A percentile compares a stretch with the other conserved stretches of the same genome.
These are phyloP conservation scores for Premnoplex brunnescens DNA, from an alignment of 2,797 vertebrate species.

Conservation along the genomic window DNA sequence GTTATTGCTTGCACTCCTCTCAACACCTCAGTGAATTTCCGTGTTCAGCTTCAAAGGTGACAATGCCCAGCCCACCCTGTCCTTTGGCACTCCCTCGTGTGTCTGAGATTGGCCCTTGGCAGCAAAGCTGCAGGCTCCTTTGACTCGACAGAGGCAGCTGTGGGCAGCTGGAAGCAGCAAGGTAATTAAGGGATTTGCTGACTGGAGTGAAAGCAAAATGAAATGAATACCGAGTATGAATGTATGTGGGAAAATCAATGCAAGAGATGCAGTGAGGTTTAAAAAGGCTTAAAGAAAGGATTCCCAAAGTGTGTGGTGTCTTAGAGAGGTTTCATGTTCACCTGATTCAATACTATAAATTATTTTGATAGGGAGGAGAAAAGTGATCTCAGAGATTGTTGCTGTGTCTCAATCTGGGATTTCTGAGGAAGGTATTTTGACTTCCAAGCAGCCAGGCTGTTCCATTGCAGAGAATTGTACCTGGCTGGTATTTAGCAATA, in stretches of 20 bases:
- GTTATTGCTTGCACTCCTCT: neutral
- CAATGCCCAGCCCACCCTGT: neutral
- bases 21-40: neutral
- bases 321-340: slow-evolving; percentile 30
- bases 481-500: neutral
- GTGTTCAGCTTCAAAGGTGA: neutral
- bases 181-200: slow-evolving; percentile 59
- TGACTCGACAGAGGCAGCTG: neutral
- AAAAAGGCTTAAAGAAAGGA: slow-evolving; percentile 50
- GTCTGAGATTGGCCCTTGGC: neutral
- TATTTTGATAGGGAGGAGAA: neutral
- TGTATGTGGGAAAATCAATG: slow-evolving; percentile 32
- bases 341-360: neutral
- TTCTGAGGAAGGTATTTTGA: neutral
- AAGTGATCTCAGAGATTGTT: neutral
- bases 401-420: neutral
- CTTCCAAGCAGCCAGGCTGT: neutral
- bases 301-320: slow-evolving; percentile 20
- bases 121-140: neutral
- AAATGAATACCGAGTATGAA: slow-evolving; percentile 45
- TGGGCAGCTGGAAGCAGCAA: neutral
- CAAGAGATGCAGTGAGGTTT: slow-evolving; percentile 1
- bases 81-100: neutral
- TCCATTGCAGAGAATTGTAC: neutral
- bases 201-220: slow-evolving; percentile 30